phyloP scores from a whole-genome alignment of 2,888 invertebrate species.

The Orchesellides sinensis region DNA sequence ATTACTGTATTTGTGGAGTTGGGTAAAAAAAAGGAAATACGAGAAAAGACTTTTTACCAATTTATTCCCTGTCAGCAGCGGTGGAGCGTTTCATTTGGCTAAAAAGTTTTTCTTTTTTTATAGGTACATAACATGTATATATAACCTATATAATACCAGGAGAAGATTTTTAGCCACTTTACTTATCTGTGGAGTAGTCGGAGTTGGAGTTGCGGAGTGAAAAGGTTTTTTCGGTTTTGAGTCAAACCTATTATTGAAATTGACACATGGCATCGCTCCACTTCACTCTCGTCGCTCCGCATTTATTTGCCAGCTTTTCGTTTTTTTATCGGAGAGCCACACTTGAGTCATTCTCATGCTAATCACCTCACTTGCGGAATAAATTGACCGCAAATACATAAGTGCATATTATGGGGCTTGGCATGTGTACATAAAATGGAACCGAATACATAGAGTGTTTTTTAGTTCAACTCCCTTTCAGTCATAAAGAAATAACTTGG shows the following conservation, averaged over 20 bases:
- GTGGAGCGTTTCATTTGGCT: conserved; percentile 32
- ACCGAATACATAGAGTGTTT: background rate
- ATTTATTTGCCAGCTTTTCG: background rate
- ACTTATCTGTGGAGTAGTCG: too few species aligned
- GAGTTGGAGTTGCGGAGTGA: too few species aligned
- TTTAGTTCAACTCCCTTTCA: too few species aligned
- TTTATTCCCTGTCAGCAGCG: conserved; percentile 49
- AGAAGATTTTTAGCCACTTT: background rate
- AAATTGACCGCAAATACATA: conserved; percentile 10
- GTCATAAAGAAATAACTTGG: too few species aligned
- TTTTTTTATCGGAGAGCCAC: background rate
- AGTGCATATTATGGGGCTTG: background rate
- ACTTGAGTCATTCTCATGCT: conserved; percentile 29
- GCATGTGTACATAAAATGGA: background rate
- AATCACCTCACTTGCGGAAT: background rate
- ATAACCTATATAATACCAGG: background rate
- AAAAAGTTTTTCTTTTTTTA: conserved; percentile 7
- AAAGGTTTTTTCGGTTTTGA: background rate
- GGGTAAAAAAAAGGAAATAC: conserved; percentile 18
- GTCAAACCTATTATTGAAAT: conserved; percentile 72
- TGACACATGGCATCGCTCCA: conserved; percentile 70
- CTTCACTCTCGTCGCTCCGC: background rate
- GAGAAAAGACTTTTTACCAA: conserved; percentile 71
- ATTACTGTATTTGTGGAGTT: background rate
- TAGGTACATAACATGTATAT: background rate